These are phyloP conservation scores for Columbina picui DNA, from an alignment of 2,113 vertebrate species.

Conservation along the genomic window DNA sequence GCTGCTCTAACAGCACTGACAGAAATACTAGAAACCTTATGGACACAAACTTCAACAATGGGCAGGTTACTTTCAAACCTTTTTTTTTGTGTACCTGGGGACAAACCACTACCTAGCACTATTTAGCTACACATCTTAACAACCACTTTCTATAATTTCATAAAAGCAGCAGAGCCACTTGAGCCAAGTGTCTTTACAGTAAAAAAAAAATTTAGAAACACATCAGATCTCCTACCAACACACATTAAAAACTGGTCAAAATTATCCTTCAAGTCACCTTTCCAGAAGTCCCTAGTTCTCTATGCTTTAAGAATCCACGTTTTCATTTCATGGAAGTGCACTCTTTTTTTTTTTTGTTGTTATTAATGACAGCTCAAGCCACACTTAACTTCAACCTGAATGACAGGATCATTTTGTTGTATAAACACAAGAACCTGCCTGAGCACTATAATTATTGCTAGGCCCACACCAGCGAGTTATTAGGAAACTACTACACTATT, in stretches of 20 bases:
- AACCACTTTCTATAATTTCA: background rate
- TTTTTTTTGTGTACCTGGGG: background rate
- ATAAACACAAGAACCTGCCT: background rate
- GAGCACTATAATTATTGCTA: background rate
- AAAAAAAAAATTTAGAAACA: background rate
- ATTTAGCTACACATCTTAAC: background rate
- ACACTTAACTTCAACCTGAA: background rate
- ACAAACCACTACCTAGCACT: background rate
- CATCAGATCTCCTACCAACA: background rate
- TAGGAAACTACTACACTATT: background rate
- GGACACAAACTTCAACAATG: background rate
- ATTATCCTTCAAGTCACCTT: background rate
- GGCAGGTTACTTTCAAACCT: background rate
- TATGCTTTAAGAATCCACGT: background rate
- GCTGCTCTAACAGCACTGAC: background rate
- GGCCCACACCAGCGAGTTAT: background rate
- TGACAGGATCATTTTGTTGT: background rate
- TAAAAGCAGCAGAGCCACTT: background rate
- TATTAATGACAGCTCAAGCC: background rate
- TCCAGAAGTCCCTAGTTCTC: background rate
- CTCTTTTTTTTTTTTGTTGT: background rate
- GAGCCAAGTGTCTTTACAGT: fast-evolving
- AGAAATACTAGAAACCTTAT: background rate
- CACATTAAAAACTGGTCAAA: background rate
- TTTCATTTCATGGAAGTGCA: background rate